Conservation (phyloP, 2,113 vertebrate species). For the Alethe diademata region DNA sequence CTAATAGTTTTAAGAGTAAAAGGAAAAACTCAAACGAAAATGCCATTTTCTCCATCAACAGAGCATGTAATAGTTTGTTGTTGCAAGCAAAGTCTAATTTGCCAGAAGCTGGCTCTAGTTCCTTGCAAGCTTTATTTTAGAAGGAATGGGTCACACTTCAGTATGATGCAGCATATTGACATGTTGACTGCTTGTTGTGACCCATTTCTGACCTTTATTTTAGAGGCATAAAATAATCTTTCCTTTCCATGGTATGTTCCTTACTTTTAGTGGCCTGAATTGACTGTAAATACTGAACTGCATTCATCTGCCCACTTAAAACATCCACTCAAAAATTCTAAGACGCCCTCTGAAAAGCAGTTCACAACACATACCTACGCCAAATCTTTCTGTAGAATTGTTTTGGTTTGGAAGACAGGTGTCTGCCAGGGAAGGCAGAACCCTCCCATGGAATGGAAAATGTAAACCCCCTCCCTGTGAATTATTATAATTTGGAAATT, state of each 20-base stretch:
- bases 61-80: constrained; percentile 74
- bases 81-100: constrained; percentile 68
- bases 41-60: constrained; percentile 78
- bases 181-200: not conserved
- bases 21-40: constrained; percentile 63
- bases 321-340: not conserved
- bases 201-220: not conserved
- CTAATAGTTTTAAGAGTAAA: constrained; percentile 65
- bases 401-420: too few relatives aligned
- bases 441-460: too few relatives aligned
- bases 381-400: not conserved
- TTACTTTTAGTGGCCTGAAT: not conserved
- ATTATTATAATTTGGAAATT: too few relatives aligned
- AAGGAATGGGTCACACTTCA: not conserved
- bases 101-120: constrained; percentile 30
- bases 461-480: too few relatives aligned
- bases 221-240: not conserved
- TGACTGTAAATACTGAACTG: not conserved
- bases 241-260: not conserved
- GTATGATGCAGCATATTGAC: not conserved
- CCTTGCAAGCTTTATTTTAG: not conserved
- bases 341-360: not conserved
- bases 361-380: not conserved
- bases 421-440: too few relatives aligned
- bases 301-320: not conserved